Evolutionary conservation across 2,113 vertebrate species (phyloP), one percentile per base, ranked within the genome.

Genomic region (Myodes glareolus): DNA sequence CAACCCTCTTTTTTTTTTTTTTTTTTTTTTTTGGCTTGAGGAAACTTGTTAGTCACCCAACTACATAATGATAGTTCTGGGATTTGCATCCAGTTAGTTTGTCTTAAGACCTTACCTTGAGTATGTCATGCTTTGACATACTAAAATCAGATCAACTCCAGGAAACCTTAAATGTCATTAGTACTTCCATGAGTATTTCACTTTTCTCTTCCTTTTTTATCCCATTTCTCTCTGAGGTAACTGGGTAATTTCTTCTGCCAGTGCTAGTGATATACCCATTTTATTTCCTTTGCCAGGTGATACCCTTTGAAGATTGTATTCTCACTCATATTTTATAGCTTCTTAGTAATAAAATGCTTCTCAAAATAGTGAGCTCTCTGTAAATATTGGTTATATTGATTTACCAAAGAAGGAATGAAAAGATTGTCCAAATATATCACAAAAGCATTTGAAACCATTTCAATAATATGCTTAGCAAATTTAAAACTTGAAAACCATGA

Each of bases 401-500:
- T 82, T 19, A 92, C 61, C 31, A 73, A n/a, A 77, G 70, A 88
- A 82, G 73, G 16, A 94, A 92, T 52, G 92, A 67, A 75, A 63
- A 58, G 36, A 61, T 55, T 70, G 68, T 76, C 88, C 58, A 77
- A 92, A 3, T 65, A 3, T 68, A 52, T 88, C 45, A 92, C 5
- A 94, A 91, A 85, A 89, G 36, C 85, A 21, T 55, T 87, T 29
- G 70, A 73, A 96, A 88, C 13, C 47, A 70, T 94, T 73, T 87
- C n/a, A 23, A 91, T 85, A 93, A 73, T 90, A 11, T 61, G 58
- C 27, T 75, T 90, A 95, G 12, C 61, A 72, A 90, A 13, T 31
- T 10, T 95, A 33, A 90, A 76, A 58, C 88, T 75, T 88, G 36
- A 76, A 76, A 96, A 94, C 25, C 13, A 91, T 31, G 77, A 36